Conservation (phyloP, 1,140 invertebrate species). For the Drosophila tani region DNA sequence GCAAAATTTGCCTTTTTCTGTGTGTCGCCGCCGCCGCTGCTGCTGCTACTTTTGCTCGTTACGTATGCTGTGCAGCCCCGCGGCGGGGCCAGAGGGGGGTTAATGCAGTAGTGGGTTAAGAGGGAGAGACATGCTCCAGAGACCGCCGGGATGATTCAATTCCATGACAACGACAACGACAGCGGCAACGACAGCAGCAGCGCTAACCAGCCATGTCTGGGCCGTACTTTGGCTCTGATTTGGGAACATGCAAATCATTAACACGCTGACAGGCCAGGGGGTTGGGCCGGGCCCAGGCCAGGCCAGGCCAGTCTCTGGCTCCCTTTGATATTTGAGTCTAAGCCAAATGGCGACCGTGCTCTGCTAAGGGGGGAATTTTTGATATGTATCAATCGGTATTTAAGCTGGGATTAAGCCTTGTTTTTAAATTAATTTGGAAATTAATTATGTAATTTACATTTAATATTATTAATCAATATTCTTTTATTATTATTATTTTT, state of each 20-base stretch:
- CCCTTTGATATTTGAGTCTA: slow-evolving; percentile 36
- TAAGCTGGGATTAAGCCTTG: neutral
- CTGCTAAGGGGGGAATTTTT: neutral
- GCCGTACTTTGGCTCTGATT: slow-evolving; percentile 23
- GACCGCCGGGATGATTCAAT: slow-evolving; percentile 48
- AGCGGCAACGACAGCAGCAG: neutral
- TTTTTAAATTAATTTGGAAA: neutral
- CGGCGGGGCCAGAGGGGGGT: slow-evolving; percentile 7
- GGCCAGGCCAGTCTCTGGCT: neutral
- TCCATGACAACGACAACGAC: slow-evolving; percentile 38
- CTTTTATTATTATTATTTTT: too few relatives aligned
- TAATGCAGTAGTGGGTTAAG: slow-evolving; percentile 7
- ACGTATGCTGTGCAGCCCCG: slow-evolving; percentile 25
- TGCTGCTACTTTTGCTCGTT: slow-evolving; percentile 26
- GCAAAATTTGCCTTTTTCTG: slow-evolving; percentile 32
- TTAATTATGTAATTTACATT: too few relatives aligned
- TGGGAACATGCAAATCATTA: slow-evolving; percentile 54
- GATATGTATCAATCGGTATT: slow-evolving; percentile 1
- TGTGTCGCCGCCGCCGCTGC: slow-evolving; percentile 5
- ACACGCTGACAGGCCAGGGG: slow-evolving; percentile 11
- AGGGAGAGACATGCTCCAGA: slow-evolving; percentile 38
- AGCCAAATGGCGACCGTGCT: neutral
- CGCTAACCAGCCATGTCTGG: slow-evolving; percentile 30
- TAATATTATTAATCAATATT: too few relatives aligned
- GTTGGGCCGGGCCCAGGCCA: neutral